Conservation (phyloP, 2,797 vertebrate species). For the Hydrophis major region DNA sequence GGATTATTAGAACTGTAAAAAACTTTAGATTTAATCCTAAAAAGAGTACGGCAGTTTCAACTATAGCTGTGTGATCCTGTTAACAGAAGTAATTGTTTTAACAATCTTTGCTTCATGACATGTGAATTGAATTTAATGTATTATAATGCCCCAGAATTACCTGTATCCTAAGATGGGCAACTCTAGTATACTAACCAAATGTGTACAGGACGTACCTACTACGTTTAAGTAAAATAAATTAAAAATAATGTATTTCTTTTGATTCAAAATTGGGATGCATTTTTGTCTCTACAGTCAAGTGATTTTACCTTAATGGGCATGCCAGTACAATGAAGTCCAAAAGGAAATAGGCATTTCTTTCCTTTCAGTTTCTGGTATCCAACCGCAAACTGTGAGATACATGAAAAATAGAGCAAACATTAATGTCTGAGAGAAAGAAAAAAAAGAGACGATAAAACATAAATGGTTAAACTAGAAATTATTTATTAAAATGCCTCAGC, state of each 20-base stretch:
- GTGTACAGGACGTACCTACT: not conserved
- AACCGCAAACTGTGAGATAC: constrained; percentile 79
- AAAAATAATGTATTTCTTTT: not conserved
- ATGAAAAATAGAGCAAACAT: constrained; percentile 4
- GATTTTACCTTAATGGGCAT: constrained; percentile 95
- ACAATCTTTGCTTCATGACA: not conserved
- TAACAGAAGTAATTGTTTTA: not conserved
- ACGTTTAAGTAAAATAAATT: not conserved
- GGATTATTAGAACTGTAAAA: not conserved
- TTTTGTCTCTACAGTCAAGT: not conserved
- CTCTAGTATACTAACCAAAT: not conserved
- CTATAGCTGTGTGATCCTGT: not conserved
- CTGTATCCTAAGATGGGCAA: not conserved
- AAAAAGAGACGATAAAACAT: too few relatives aligned
- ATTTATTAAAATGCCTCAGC: not conserved
- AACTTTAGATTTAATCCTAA: not conserved
- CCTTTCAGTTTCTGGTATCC: constrained; percentile 94
- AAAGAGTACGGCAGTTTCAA: not conserved
- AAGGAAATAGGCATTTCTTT: constrained; percentile 91
- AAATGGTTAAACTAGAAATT: not conserved
- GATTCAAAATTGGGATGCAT: not conserved
- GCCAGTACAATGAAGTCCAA: constrained; percentile 96
- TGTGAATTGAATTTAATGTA: not conserved
- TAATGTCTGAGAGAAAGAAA: not conserved
- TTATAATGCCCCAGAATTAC: not conserved